Percentiles rank a stretch among this genome's conserved stretches.
Evolutionary conservation across 1,140 invertebrate species (phyloP).

Genomic region (Aradophagus sp.): DNA sequence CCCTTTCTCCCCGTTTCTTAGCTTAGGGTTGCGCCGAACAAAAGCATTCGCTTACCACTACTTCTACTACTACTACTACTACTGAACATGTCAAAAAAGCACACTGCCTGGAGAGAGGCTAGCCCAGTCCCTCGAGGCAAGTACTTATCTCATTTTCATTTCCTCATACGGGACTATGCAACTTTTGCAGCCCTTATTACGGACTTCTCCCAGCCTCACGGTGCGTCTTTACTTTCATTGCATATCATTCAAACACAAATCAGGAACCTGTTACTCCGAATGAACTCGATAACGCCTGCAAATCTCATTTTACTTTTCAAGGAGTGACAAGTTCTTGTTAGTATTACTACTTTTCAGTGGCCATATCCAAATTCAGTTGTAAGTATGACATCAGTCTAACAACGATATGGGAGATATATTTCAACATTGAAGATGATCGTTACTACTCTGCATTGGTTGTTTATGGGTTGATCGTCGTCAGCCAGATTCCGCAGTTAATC

Average conservation of each 20-base stretch:
- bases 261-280: constrained; percentile 63
- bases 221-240: constrained; percentile 55
- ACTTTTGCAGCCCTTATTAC: constrained; percentile 66
- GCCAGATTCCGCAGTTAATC: no score
- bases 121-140: constrained; percentile 75
- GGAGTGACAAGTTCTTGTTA: constrained; percentile 48
- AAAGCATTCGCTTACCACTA: constrained; percentile 75
- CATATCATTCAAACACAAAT: constrained; percentile 36
- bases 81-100: constrained; percentile 75
- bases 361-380: constrained; percentile 21
- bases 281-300: not conserved
- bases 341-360: constrained; percentile 48
- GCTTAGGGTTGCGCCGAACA: constrained; percentile 76
- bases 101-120: constrained; percentile 75
- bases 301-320: no score
- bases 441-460: no score
- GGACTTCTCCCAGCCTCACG: constrained; percentile 58
- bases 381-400: no score
- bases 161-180: constrained; percentile 66
- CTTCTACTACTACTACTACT: constrained; percentile 75
- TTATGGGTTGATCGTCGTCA: no score
- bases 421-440: no score
- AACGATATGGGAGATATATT: no score
- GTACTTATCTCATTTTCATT: constrained; percentile 73
- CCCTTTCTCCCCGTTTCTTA: constrained; percentile 76